These are phyloP conservation scores for Brachyptera risi DNA, from an alignment of 2,888 invertebrate genomes.

Conservation along the genomic window DNA sequence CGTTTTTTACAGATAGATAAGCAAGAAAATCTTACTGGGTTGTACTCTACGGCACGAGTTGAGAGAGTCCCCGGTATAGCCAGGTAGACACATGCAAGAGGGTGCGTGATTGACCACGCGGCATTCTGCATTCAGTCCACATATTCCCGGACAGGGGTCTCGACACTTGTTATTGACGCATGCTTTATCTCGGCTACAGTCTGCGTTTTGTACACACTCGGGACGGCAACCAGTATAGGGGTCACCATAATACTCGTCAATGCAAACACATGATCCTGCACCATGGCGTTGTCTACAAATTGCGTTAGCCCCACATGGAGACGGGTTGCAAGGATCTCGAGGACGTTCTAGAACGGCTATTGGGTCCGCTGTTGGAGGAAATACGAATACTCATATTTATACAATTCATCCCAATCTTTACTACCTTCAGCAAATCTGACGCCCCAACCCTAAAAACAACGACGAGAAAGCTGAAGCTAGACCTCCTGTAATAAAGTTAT, in stretches of 20 bases:
- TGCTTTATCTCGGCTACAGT: constrained; percentile 69
- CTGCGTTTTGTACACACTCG: constrained; percentile 80
- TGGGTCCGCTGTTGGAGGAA: constrained; percentile 39
- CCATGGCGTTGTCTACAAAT: constrained; percentile 77
- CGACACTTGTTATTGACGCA: constrained; percentile 82
- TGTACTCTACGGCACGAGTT: constrained; percentile 43
- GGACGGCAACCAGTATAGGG: constrained; percentile 82
- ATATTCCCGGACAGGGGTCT: constrained; percentile 78
- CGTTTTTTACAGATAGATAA: background rate
- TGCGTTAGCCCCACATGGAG: constrained; percentile 83
- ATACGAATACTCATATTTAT: background rate
- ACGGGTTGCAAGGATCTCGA: constrained; percentile 77
- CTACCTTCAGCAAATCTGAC: background rate
- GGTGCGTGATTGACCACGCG: constrained; percentile 78
- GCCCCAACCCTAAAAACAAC: background rate
- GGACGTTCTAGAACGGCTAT: no score
- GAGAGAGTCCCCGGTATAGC: constrained; percentile 72
- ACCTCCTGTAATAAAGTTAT: no score
- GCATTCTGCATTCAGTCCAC: constrained; percentile 76
- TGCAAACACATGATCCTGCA: constrained; percentile 78
- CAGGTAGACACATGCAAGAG: constrained; percentile 71
- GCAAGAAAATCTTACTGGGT: constrained; percentile 29
- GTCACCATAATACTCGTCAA: constrained; percentile 80
- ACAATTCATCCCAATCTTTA: no score
- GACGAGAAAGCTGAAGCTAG: no score